Base-by-base conservation (phyloP, 2,797 vertebrate species). In the Crenichthys baileyi region DNA sequence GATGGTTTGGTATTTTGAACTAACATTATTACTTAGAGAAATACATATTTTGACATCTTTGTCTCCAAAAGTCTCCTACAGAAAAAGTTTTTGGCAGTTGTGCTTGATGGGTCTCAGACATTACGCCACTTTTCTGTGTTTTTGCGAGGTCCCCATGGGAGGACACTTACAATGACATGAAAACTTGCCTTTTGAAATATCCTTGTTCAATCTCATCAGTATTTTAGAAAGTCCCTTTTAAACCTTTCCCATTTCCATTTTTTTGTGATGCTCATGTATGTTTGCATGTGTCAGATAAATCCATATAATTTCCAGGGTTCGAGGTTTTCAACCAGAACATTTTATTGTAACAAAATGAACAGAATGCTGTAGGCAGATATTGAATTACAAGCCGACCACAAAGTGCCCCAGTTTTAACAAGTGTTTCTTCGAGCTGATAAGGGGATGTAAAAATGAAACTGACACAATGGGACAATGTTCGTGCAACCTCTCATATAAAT, bases 401-500 rank as follows among this genome's bases (percentile, higher is more conserved):
- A 76, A 75, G 74, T 83, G 82, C 87, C 73, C 70, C 75, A 58
- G 24, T 86, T 90, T 87, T 90, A 85, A 90, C 61, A 68, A 88
- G 85, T 65, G 63, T 79, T 85, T 79, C 90, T 75, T 78, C 75
- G 60, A 82, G 11, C 84, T 86, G 91, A 88, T 83, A 83, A 86
- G 75, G 81, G 92, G 93, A 95, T 82, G 91, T 93, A 92, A 93
- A 85, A 89, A 76, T 75, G 79, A 84, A 91, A 87, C 81, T 74
- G 73, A 83, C 88, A 95, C 93, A 95, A 86, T 90, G 87, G 88
- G 89, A 85, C 83, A 94, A 95, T 94, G 85, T 89, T 84, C 88
- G 91, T 84, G 80, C 86, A 92, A 92, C 91, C 86, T 81, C 72
- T 95, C 89, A 90, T 92, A 94, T 93, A 94, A 95, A 95, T 94